Base-by-base conservation (phyloP, 2,113 vertebrate species). In the Machaerirhynchus nigripectus region DNA sequence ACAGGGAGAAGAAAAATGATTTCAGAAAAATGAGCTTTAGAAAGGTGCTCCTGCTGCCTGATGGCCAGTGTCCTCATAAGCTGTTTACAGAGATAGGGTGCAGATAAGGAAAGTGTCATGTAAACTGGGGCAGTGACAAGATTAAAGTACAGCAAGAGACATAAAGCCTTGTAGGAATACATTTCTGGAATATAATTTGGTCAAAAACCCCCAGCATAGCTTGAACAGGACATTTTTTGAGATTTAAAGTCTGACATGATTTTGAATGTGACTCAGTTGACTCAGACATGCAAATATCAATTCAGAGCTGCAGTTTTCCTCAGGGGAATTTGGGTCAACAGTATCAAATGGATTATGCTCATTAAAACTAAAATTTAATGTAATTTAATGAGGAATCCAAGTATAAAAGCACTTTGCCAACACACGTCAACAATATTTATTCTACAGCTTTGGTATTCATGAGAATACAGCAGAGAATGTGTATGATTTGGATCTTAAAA, bases 301-400 rank as follows among this genome's bases (percentile, higher is more conserved):
- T 67, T 84, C 78, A 70, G 65, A 74, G 79, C 35, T 40, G 44
- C 75, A 90, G n/a, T 80, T 67, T 68, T 91, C 46, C 64, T 95
- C 64, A 10, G 13, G 65, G 67, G 77, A 90, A 67, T 90, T 86
- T 90, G n/a, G 68, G 76, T 84, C 73, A 96, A 86, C 71, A 91
- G 46, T 75, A 90, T 94, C 84, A 93, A 92, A 89, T 46, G 47
- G 64, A 90, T 96, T 92, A 95, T 5, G 17, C 73, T 93, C 83
- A 94, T 96, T 96, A 96, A 93, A 93, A 94, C 73, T 65, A 81
- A 90, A 93, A 89, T 81, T 44, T 63, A 75, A 84, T 68, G 44
- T 53, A 90, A 93, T 96, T 84, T 94, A 93, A 90, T 90, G 92
- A 96, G 49, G 73, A 90, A 95, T 92, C 65, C 44, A 78, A 92